These are phyloP conservation scores for Phengaris alcon DNA, from an alignment of 2,888 invertebrate species.

Conservation along the genomic window DNA sequence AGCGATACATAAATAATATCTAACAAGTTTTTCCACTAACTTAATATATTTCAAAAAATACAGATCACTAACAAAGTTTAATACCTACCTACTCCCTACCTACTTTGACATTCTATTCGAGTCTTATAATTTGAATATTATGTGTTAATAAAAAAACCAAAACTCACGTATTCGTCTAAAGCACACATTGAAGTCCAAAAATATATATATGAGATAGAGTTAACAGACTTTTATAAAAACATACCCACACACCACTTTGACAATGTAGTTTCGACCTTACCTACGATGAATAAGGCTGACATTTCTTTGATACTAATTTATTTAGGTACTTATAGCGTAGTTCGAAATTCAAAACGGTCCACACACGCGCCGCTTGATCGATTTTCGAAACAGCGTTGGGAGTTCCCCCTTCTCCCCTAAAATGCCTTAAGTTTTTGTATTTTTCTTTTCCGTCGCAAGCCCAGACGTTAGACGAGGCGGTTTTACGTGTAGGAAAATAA, in stretches of 20 bases:
- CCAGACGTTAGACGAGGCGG: constrained; percentile 26
- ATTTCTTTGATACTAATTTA: constrained; percentile 25
- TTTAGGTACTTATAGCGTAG: constrained; percentile 36
- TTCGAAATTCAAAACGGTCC: constrained; percentile 58
- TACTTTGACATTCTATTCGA: constrained; percentile 8
- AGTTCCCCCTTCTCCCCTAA: constrained; percentile 46
- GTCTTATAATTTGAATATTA: constrained; percentile 20
- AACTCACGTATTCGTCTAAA: constrained; percentile 17
- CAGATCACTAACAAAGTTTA: background rate
- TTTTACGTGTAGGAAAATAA: background rate
- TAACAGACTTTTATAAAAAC: constrained; percentile 28
- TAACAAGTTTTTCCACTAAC: background rate
- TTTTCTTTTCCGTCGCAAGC: constrained; percentile 36
- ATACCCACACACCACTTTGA: background rate
- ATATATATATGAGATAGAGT: constrained; percentile 17
- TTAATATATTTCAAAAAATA: background rate
- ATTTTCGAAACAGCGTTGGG: constrained; percentile 66
- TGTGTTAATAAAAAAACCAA: constrained; percentile 17
- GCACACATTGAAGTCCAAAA: constrained; percentile 31
- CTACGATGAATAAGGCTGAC: fast-evolving
- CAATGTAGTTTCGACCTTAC: constrained; percentile 24
- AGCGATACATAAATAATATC: background rate
- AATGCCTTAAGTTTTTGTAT: constrained; percentile 42
- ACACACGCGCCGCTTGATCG: constrained; percentile 72
- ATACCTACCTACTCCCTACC: background rate